phyloP scores from a whole-genome alignment of 2,797 vertebrate genomes.

The Gymnothorax reevesii region DNA sequence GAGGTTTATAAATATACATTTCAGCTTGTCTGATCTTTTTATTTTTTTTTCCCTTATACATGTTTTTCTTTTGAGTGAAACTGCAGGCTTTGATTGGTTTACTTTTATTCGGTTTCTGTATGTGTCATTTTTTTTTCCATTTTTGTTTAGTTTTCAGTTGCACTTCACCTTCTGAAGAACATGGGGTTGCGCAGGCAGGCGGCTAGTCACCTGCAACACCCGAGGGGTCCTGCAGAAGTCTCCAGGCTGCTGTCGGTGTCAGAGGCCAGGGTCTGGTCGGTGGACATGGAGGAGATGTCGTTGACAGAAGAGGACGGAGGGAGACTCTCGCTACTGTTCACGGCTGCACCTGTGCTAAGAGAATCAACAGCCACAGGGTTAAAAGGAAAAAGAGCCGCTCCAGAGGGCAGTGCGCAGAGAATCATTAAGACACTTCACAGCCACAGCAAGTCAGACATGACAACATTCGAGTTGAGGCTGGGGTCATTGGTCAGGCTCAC shows the following conservation, averaged over 20 bases:
- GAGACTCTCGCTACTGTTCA: conserved; percentile 99
- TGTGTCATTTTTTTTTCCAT: conserved; percentile 40
- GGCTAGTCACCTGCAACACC: conserved; percentile 99
- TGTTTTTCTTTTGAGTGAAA: conserved; percentile 71
- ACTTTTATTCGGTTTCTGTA: conserved; percentile 58
- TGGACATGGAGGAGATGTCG: conserved; percentile 99
- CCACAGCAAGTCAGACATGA: conserved; percentile 8
- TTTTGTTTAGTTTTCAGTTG: conserved; percentile 47
- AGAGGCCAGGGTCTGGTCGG: conserved; percentile 98
- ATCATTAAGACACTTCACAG: conserved; percentile 30
- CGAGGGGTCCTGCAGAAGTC: conserved; percentile 96
- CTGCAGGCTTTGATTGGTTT: conserved; percentile 83
- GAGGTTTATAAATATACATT: conserved; percentile 87
- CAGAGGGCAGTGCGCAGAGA: conserved; percentile 20
- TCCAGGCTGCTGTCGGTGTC: conserved; percentile 99
- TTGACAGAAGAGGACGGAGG: conserved; percentile 98
- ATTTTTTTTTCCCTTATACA: conserved; percentile 63
- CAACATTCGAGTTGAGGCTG: conserved; percentile 17
- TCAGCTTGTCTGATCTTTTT: conserved; percentile 74
- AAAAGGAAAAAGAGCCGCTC: conserved; percentile 73
- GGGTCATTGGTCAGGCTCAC: conserved; percentile 21
- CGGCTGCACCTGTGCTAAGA: conserved; percentile 99
- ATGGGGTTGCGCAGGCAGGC: conserved; percentile 99
- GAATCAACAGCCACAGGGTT: conserved; percentile 92
- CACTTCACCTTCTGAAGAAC: conserved; percentile 96